Evolutionary conservation across 2,797 vertebrate species (phyloP).

Genomic region (Poecilia wingei): DNA sequence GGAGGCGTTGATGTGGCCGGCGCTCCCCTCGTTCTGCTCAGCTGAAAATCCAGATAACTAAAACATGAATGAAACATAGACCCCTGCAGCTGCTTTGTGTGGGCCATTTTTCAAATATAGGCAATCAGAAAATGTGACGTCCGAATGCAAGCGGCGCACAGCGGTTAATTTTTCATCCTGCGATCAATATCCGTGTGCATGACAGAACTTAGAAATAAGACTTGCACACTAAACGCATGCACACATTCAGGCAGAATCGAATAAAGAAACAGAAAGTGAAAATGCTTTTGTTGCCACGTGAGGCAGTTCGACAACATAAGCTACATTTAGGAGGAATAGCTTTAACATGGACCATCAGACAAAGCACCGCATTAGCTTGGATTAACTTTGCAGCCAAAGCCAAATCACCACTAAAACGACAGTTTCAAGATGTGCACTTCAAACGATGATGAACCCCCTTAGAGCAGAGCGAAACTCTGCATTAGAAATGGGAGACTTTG

Average conservation of each 20-base stretch:
- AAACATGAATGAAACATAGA: conserved; percentile 39
- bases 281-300: not conserved
- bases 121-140: conserved; percentile 18
- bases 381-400: not conserved
- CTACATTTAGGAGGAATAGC: not conserved
- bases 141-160: conserved; percentile 18
- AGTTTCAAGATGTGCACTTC: not conserved
- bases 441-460: conserved; percentile 20
- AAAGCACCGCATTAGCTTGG: not conserved
- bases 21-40: conserved; percentile 46
- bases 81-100: conserved; percentile 22
- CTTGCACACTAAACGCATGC: not conserved
- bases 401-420: not conserved
- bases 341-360: not conserved
- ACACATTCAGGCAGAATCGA: not conserved
- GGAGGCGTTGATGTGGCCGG: conserved; percentile 43
- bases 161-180: conserved; percentile 17
- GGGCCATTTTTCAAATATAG: conserved; percentile 13
- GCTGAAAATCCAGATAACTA: conserved; percentile 43
- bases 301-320: not conserved
- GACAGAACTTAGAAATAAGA: conserved; percentile 14
- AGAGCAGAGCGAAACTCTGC: conserved; percentile 46
- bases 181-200: conserved; percentile 30
- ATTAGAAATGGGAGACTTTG: conserved; percentile 67
- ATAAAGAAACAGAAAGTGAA: conserved; percentile 20